Evolutionary conservation across 2,113 vertebrate genomes (phyloP), one percentile per base, ranked within the genome.

Genomic region (Lophura nycthemera): DNA sequence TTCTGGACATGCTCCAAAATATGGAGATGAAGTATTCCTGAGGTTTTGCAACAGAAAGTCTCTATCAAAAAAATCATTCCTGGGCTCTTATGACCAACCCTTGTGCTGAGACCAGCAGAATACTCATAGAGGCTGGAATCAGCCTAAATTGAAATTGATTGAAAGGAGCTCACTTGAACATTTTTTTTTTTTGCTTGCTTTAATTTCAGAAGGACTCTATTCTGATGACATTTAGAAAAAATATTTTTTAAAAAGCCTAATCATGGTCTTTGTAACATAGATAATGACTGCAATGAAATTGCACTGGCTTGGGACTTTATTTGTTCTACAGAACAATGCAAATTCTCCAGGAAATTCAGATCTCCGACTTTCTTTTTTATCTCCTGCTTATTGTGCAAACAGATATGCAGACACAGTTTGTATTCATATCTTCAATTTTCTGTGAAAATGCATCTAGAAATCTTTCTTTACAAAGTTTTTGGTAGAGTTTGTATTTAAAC

Each of bases 141-240:
- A 32, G 7, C 29, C 72, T 42, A 42, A 88, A 65, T 3, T 25
- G 13, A 7, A 42, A 15, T 30, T 65, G 2, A 13, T 92, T 30
- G 11, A 69, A 80, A 47, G 8, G 8, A 19, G 13, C 18, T 54
- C 0, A 1, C 74, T 13, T 54, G 8, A 74, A 47, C 6, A 8
- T 0, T 8, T 16, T 56, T 0, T 8, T 16, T 56, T 92, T 83
- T 86, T 30, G 4, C 5, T 78, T 19, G 2, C 1, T 77, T 70
- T 63, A 27, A 1, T 66, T 64, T 66, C 42, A 84, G 50, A 74
- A 74, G 5, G 14, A 27, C 5, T 52, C 6, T 7, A 3, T 74
- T 47, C 57, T 78, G 50, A 21, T 83, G 17, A 18, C 5, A 40
- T 67, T 66, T 66, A 42, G 56, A 75, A n/a, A 79, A 56, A 27